These are phyloP conservation scores for Drosophila peninsularis DNA, from an alignment of 2,888 invertebrate genomes.

Conservation along the genomic window DNA sequence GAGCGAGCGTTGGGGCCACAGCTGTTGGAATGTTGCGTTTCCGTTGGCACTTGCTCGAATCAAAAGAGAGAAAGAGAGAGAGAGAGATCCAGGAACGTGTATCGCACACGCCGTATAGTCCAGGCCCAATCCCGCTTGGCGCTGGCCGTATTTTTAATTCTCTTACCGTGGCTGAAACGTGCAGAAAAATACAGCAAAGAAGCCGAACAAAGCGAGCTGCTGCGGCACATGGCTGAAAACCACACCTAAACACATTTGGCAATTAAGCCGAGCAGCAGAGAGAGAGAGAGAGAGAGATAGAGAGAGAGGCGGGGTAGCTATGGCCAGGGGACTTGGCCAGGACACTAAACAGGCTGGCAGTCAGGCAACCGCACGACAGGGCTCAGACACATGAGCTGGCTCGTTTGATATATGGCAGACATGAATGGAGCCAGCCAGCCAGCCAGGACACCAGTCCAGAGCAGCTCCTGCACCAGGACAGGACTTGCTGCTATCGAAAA, in stretches of 20 bases:
- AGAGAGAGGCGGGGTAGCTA: slow-evolving; percentile 8
- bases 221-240: slow-evolving; percentile 69
- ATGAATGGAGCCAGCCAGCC: slow-evolving; percentile 59
- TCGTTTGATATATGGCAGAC: slow-evolving; percentile 76
- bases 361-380: slow-evolving; percentile 74
- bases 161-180: slow-evolving; percentile 31
- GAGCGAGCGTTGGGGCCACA: slow-evolving; percentile 35
- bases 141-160: slow-evolving; percentile 50
- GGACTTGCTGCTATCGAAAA: slow-evolving; percentile 14
- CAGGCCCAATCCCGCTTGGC: slow-evolving; percentile 12
- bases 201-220: slow-evolving; percentile 36
- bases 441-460: slow-evolving; percentile 29
- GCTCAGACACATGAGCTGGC: slow-evolving; percentile 79
- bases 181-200: slow-evolving; percentile 37
- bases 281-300: neutral
- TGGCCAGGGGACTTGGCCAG: slow-evolving; percentile 20
- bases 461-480: slow-evolving; percentile 21
- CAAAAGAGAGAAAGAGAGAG: neutral
- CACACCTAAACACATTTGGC: slow-evolving; percentile 80
- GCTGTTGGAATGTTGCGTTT: slow-evolving; percentile 46
- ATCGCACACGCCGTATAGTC: neutral
- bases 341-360: slow-evolving; percentile 73
- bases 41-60: slow-evolving; percentile 2
- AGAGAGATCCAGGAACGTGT: neutral
- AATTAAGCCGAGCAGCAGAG: slow-evolving; percentile 57